phyloP scores from a whole-genome alignment of 2,113 vertebrate genomes.

The Ceyx melanurus region DNA sequence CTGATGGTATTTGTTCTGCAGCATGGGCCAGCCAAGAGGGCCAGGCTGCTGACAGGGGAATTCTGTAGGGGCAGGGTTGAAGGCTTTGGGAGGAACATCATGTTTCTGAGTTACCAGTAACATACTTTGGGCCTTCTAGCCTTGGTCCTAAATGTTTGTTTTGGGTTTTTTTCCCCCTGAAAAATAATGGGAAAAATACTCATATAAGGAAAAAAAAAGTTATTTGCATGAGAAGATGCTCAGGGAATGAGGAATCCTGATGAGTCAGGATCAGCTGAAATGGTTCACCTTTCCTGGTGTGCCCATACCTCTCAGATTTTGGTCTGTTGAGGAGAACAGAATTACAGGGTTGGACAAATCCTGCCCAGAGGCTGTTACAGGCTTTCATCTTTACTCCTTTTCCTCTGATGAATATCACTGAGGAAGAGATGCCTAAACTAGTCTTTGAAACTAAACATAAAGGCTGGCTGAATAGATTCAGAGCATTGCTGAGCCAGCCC shows the following conservation, averaged over 20 bases:
- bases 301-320: not conserved
- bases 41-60: not conserved
- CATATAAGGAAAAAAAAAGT: not conserved
- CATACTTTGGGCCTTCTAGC: not conserved
- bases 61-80: not conserved
- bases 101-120: not conserved
- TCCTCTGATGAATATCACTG: not conserved
- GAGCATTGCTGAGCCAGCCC: not conserved
- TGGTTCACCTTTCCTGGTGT: not conserved
- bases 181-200: not conserved
- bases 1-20: not conserved
- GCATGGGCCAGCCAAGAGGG: not conserved
- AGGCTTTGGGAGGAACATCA: not conserved
- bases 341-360: constrained; percentile 51
- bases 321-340: constrained; percentile 8
- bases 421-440: not conserved
- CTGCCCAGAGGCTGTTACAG: constrained; percentile 45
- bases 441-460: not conserved
- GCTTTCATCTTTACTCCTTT: constrained; percentile 22
- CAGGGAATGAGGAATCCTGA: not conserved
- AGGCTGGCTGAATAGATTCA: not conserved
- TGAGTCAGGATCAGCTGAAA: not conserved
- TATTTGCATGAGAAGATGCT: not conserved
- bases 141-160: not conserved
- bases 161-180: not conserved